Evolutionary conservation across 2,888 invertebrate species (phyloP), one percentile per base, ranked within the genome.

Genomic region (Digitonthophagus gazella): DNA sequence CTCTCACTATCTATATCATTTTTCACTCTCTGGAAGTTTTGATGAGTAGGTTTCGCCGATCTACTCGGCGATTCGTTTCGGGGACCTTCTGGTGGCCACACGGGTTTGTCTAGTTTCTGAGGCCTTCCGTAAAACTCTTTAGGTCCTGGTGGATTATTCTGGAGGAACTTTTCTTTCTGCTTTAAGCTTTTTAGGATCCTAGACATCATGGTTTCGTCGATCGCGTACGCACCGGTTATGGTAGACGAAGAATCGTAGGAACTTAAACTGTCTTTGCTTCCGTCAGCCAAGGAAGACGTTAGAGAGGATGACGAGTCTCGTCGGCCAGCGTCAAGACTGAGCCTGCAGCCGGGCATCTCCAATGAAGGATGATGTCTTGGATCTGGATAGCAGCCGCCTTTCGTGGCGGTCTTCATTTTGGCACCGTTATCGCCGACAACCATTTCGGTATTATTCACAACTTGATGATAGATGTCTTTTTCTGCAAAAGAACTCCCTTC

Each of bases 81-180:
- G 14, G 65, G 67, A 15, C 57, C 72, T 61, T 56, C 66, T 14
- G 78, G 78, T 63, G 79, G 78, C 79, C 78, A 78, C 55, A 76
- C 74, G 56, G 71, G 89, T 74, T 89, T 89, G 75, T 90, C 90
- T 71, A 93, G 82, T 78, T 91, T 92, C 78, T 91, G 91, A 16
- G 93, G 92, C 77, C 91, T 86, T n/a, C 91, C 89, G 77, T 93
- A 93, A 80, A 92, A 92, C 80, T 92, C 92, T 65, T 89, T 86
- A 71, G 88, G 88, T 56, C 89, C 71, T 22, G 72, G 69, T 22
- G 71, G 74, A 80, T 86, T 89, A 74, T 92, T 86, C 79, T 91
- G 88, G 70, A 96, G 86, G 82, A 96, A 96, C 77, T 95, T 95
- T 81, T 95, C 95, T 81, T 95, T 95, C 80, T 95, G 93, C 80